Evolutionary conservation across 1,140 invertebrate genomes (phyloP), one percentile per base, ranked within the genome.

Genomic region (Brachionus sp.): DNA sequence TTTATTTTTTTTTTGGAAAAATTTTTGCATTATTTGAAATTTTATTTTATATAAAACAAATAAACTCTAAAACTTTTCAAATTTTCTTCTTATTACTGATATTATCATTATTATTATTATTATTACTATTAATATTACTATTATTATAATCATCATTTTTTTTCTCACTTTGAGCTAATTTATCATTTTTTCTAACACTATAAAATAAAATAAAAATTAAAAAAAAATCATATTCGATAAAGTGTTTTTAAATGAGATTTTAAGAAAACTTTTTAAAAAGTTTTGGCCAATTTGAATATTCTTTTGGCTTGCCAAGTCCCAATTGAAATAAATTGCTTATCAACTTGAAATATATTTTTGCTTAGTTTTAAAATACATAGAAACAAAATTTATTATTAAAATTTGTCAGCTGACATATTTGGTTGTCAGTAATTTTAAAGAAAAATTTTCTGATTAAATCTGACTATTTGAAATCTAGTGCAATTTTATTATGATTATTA

Each of bases 41-140:
- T 70, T 70, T 70, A 44, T 70, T 70, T 70, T 70, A 70, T 70
- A 70, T 70, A 70, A 37, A 70, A 70, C 33, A 19, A 66, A 33
- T 66, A 33, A 66, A 66, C 12, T 33, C 25, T 33, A 66, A 66
- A 33, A 66, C 25, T 33, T 37, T 29, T 66, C 33, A 33, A 66
- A 37, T 66, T 66, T 66, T 66, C 13, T 66, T 66, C 10, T 46
- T 46, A 46, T 46, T n/a, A 16, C 19, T 57, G 2, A 9, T 57
- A 57, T 57, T 57, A 57, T 23, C 19, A 57, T 57, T 57, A 57
- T 57, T 19, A 12, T 12, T 19, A 19, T 53, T 53, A 16, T 53
- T 53, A 29, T 44, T 44, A 44, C 13, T 13, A 13, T 53, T 53
- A 2, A 7, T 53, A 53, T 53, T 53, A 53, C 16, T 53, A 53